These are phyloP conservation scores for Gymnarchus niloticus DNA, from an alignment of 2,113 vertebrate genomes.

Conservation along the genomic window DNA sequence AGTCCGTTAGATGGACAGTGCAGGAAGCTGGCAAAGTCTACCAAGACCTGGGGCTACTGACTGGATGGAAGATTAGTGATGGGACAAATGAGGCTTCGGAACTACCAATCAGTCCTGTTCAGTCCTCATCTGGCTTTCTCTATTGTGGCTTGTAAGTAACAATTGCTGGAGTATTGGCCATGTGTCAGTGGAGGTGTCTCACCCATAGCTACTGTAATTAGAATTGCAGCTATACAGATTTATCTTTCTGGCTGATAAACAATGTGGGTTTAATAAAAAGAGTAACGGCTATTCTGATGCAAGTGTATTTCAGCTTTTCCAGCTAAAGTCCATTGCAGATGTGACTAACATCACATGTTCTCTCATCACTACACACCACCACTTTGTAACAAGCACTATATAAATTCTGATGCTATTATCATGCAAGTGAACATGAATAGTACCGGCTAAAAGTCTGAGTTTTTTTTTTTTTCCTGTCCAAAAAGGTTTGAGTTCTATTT, in stretches of 20 bases:
- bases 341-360: not conserved
- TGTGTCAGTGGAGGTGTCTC: slow-evolving; percentile 45
- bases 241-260: slow-evolving; percentile 67
- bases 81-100: not conserved
- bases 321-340: not conserved
- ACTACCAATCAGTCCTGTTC: not conserved
- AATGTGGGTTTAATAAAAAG: slow-evolving; percentile 54
- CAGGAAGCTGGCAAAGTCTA: not conserved
- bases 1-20: not conserved
- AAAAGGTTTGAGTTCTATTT: too few relatives aligned
- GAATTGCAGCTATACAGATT: slow-evolving; percentile 72
- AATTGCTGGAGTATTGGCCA: too few relatives aligned
- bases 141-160: not conserved
- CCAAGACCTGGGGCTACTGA: not conserved
- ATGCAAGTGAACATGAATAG: not conserved
- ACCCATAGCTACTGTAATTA: slow-evolving; percentile 61
- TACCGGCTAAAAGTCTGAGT: too few relatives aligned
- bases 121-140: not conserved
- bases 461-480: too few relatives aligned
- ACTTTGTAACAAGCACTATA: not conserved
- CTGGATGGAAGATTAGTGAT: not conserved
- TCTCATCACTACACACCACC: not conserved
- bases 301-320: not conserved
- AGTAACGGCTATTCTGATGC: not conserved
- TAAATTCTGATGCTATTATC: not conserved